Conservation (phyloP, 53 echinoderm and acorn worm genomes). For the Mesocentrotus franciscanus region DNA sequence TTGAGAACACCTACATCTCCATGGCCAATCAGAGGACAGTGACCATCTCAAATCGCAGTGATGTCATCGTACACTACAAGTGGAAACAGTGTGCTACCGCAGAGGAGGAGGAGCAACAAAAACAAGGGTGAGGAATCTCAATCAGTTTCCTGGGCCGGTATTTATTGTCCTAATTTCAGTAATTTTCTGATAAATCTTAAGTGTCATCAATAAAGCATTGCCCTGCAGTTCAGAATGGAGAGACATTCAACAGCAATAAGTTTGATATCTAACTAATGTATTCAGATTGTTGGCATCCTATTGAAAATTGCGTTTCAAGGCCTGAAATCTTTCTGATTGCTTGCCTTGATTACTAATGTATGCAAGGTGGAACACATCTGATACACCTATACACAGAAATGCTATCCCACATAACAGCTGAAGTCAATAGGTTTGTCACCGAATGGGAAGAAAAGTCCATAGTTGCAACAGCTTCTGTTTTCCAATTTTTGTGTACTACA, state of each 20-base stretch:
- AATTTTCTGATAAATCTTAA: background rate
- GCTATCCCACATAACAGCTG: background rate
- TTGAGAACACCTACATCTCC: conserved; percentile 98
- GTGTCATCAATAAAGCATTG: background rate
- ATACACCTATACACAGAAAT: too few species aligned
- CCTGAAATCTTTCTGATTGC: background rate
- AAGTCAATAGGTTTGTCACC: too few species aligned
- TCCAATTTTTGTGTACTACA: background rate
- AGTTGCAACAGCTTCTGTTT: background rate
- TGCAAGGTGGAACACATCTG: background rate
- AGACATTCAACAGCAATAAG: background rate
- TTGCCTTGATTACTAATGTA: background rate
- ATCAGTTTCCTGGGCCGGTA: too few species aligned
- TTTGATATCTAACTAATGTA: too few species aligned
- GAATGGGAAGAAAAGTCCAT: background rate
- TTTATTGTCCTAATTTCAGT: too few species aligned
- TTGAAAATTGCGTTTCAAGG: background rate
- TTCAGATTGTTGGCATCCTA: too few species aligned
- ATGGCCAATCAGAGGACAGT: conserved; percentile 98
- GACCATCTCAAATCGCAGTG: conserved; percentile 95
- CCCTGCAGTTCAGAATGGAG: background rate
- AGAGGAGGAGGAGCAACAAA: conserved; percentile 92
- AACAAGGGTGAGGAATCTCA: conserved; percentile 76
- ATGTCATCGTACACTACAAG: conserved; percentile 96
- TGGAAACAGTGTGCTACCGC: conserved; percentile 95